These are phyloP conservation scores for Scrobipalpa atriplicella DNA, from an alignment of 2,888 invertebrate genomes.

Conservation along the genomic window DNA sequence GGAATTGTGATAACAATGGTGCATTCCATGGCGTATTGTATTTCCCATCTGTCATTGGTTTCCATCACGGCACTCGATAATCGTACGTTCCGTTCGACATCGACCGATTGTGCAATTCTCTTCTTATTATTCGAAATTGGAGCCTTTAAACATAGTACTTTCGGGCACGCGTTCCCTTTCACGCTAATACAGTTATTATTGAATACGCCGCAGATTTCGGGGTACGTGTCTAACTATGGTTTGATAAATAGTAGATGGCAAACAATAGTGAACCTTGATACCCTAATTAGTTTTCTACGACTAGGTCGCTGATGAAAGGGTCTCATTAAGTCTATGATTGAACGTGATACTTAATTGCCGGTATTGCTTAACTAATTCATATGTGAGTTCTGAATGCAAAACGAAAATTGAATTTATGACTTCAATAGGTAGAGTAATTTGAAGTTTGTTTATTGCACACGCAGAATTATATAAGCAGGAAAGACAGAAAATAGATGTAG, in stretches of 20 bases:
- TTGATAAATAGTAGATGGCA: conserved; percentile 12
- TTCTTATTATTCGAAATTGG: conserved; percentile 62
- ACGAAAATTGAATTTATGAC: background rate
- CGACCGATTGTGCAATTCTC: conserved; percentile 60
- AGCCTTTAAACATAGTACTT: conserved; percentile 56
- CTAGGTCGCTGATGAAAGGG: background rate
- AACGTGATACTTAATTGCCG: background rate
- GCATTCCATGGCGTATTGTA: conserved; percentile 59
- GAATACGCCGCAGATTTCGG: conserved; percentile 21
- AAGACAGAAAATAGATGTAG: background rate
- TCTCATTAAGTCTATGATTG: background rate
- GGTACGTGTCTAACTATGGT: conserved; percentile 14
- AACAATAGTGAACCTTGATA: conserved; percentile 12
- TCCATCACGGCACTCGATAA: conserved; percentile 66
- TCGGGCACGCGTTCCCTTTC: conserved; percentile 54
- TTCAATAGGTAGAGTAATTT: background rate
- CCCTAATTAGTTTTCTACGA: conserved; percentile 12
- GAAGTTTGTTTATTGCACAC: background rate
- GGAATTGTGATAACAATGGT: conserved; percentile 67
- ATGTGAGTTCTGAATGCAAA: background rate
- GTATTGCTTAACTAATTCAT: background rate
- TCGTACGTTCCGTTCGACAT: conserved; percentile 58
- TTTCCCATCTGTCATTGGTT: conserved; percentile 75
- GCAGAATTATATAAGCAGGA: background rate
- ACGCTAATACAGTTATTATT: conserved; percentile 66